These are phyloP conservation scores for Istiophorus platypterus DNA, from an alignment of 2,113 vertebrate species.

Conservation along the genomic window DNA sequence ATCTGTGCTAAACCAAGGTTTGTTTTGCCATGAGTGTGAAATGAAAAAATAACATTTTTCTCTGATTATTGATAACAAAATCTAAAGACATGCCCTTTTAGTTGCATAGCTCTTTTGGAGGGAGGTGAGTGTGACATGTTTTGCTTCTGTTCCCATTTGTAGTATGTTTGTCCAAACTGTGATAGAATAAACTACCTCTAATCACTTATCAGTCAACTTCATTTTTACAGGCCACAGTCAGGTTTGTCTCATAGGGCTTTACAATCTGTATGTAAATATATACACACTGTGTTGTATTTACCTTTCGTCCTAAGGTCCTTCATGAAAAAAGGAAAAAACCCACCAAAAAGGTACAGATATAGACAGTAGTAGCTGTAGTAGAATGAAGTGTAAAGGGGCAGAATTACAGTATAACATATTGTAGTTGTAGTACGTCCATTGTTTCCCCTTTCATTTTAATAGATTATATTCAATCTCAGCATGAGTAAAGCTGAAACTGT, in stretches of 20 bases:
- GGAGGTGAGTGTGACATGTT: background rate
- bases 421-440: no score
- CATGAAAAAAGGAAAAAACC: background rate
- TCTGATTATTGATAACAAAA: background rate
- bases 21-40: background rate
- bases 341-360: no score
- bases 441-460: no score
- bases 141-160: background rate
- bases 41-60: background rate
- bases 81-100: background rate
- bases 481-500: no score
- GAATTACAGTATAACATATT: background rate
- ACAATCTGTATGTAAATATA: background rate
- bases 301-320: no score
- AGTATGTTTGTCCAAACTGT: background rate
- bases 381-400: background rate
- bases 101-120: background rate
- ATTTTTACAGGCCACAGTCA: background rate
- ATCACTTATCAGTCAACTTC: background rate
- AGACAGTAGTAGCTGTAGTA: no score
- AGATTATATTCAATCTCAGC: no score
- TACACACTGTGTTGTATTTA: background rate
- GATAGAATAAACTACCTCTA: constrained; percentile 13
- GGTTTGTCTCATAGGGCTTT: background rate
- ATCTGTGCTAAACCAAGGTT: background rate